These are phyloP conservation scores for Hanleya hanleyi DNA, from an alignment of 2,888 invertebrate genomes.

Conservation along the genomic window DNA sequence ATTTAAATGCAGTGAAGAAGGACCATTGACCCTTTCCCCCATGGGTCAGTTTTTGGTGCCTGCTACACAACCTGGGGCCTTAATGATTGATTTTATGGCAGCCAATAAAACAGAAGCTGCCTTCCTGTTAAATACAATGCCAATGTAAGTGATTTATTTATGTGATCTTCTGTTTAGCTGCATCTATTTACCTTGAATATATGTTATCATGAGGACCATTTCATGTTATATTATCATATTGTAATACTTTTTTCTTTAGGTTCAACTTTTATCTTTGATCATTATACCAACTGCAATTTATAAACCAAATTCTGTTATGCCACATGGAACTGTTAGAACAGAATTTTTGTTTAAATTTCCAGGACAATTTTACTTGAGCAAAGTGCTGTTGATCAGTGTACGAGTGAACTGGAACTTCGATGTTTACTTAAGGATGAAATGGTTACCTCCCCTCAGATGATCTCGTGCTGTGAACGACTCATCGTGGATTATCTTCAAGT, in stretches of 20 bases:
- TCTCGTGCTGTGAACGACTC: constrained; percentile 85
- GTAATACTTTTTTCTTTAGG: too few relatives aligned
- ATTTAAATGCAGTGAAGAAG: constrained; percentile 90
- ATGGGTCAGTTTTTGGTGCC: constrained; percentile 95
- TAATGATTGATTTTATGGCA: constrained; percentile 88
- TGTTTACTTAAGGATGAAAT: constrained; percentile 92
- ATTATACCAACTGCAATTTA: too few relatives aligned
- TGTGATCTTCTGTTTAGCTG: constrained; percentile 6
- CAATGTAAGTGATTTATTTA: constrained; percentile 78
- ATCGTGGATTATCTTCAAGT: constrained; percentile 75
- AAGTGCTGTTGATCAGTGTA: constrained; percentile 76
- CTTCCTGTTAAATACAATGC: constrained; percentile 82
- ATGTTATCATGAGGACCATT: too few relatives aligned
- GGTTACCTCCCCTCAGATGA: constrained; percentile 92
- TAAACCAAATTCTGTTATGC: too few relatives aligned
- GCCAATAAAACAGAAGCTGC: constrained; percentile 85
- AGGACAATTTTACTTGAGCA: too few relatives aligned
- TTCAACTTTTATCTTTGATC: too few relatives aligned
- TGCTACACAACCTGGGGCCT: constrained; percentile 90
- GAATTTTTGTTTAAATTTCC: too few relatives aligned
- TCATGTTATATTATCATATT: too few relatives aligned
- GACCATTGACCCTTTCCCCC: constrained; percentile 93
- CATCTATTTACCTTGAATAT: too few relatives aligned
- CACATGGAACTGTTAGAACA: too few relatives aligned
- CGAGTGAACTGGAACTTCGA: constrained; percentile 80